A percentile compares a stretch with the other conserved stretches of the same genome.
Evolutionary conservation across 2,888 invertebrate genomes (phyloP).

Genomic region (Latrodectus hesperus): DNA sequence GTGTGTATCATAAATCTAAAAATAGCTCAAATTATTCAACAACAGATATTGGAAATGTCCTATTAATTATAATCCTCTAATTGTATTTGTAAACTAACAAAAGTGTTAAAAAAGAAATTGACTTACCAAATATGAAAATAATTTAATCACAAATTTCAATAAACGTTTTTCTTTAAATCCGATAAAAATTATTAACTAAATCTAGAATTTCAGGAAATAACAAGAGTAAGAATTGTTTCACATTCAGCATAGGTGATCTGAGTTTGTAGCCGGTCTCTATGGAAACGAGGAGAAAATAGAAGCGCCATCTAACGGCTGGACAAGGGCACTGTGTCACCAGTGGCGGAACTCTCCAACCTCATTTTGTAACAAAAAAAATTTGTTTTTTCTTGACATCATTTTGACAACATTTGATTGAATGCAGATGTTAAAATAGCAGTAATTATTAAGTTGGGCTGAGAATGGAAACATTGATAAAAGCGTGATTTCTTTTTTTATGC

Average conservation of each 20-base stretch:
- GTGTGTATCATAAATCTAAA: too few species aligned
- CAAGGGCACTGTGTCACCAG: conserved; percentile 64
- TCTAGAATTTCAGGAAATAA: too few species aligned
- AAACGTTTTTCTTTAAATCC: too few species aligned
- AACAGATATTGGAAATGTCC: too few species aligned
- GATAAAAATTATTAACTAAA: too few species aligned
- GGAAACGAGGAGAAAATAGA: conserved; percentile 22
- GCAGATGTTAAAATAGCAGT: conserved; percentile 3
- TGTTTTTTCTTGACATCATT: conserved; percentile 27
- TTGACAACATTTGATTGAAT: neutral
- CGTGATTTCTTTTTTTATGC: neutral
- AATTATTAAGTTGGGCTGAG: neutral
- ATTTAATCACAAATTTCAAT: too few species aligned
- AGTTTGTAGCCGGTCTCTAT: conserved; percentile 44
- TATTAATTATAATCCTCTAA: too few species aligned
- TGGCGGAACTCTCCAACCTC: conserved; percentile 55
- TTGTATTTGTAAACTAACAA: too few species aligned
- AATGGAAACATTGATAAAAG: neutral
- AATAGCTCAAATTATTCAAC: too few species aligned
- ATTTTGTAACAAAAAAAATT: conserved; percentile 35
- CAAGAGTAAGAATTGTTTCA: conserved; percentile 19
- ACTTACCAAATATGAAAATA: too few species aligned
- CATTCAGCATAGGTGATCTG: conserved; percentile 14
- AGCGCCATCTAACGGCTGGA: conserved; percentile 50
- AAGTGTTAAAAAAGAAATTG: too few species aligned